Evolutionary conservation across 2,113 vertebrate species (phyloP).

Genomic region (Eretmochelys imbricata): DNA sequence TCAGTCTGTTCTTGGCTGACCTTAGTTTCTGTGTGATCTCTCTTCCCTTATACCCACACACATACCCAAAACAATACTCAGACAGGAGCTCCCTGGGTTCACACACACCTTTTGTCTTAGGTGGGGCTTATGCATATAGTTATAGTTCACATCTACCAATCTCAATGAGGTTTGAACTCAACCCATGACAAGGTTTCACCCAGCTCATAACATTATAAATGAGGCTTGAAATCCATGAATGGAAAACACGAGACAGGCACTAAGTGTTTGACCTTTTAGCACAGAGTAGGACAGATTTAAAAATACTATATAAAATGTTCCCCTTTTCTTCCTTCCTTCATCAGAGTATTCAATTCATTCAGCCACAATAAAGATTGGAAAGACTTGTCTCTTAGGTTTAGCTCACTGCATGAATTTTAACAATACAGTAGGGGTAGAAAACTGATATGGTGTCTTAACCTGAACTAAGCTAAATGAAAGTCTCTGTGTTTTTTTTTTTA

Average conservation of each 20-base stretch:
- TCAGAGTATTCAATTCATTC: background rate
- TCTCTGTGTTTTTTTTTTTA: constrained; percentile 79
- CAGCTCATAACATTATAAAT: background rate
- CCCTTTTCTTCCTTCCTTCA: background rate
- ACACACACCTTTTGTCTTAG: background rate
- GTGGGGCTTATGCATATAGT: background rate
- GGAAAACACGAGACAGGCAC: background rate
- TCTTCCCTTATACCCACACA: background rate
- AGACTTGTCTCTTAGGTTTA: background rate
- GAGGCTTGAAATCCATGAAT: background rate
- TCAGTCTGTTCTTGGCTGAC: background rate
- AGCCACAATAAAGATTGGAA: background rate
- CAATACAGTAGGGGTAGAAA: background rate
- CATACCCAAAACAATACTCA: background rate
- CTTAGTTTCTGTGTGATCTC: background rate
- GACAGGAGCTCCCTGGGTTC: background rate
- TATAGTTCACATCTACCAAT: background rate
- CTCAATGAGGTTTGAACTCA: background rate
- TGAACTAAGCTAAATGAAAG: constrained; percentile 60
- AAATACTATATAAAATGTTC: background rate
- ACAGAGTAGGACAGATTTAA: background rate
- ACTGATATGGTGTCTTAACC: background rate
- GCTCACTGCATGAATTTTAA: background rate
- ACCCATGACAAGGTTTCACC: background rate
- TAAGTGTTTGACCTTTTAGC: background rate